Evolutionary conservation across 92 coral and sea anemone genomes (phyloP).

Genomic region (Chrysogorgia sp.): DNA sequence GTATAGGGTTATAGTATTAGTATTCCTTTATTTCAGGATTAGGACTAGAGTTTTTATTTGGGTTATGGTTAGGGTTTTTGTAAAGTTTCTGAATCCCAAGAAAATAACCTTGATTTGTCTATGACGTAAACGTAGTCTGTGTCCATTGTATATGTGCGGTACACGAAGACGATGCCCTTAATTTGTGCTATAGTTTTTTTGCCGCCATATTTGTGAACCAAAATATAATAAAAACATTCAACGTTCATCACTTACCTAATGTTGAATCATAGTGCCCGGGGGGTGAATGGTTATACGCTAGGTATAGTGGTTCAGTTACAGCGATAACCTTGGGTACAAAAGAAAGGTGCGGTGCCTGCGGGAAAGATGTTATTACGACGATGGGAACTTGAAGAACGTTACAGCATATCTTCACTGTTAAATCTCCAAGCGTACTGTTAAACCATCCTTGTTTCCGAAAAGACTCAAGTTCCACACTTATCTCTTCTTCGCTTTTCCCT

Average conservation of each 20-base stretch:
- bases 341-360: conserved; percentile 52
- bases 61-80: no score
- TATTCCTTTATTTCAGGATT: no score
- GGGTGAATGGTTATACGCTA: conserved; percentile 67
- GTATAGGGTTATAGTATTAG: no score
- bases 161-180: no score
- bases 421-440: conserved; percentile 55
- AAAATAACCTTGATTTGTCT: no score
- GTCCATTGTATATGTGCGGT: no score
- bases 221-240: no score
- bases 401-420: conserved; percentile 45
- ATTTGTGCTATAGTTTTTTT: no score
- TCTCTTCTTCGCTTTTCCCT: neutral
- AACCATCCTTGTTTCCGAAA: conserved; percentile 15
- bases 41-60: no score
- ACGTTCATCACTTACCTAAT: conserved; percentile 56
- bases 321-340: conserved; percentile 61
- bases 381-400: conserved; percentile 32
- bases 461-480: conserved; percentile 5
- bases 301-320: conserved; percentile 47
- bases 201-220: no score
- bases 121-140: no score
- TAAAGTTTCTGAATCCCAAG: no score
- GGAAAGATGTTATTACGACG: conserved; percentile 58
- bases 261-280: conserved; percentile 73